A percentile compares a stretch with the other conserved stretches of the same genome.
phyloP scores from a whole-genome alignment of 2,797 vertebrate genomes.

The Sparus aurata region DNA sequence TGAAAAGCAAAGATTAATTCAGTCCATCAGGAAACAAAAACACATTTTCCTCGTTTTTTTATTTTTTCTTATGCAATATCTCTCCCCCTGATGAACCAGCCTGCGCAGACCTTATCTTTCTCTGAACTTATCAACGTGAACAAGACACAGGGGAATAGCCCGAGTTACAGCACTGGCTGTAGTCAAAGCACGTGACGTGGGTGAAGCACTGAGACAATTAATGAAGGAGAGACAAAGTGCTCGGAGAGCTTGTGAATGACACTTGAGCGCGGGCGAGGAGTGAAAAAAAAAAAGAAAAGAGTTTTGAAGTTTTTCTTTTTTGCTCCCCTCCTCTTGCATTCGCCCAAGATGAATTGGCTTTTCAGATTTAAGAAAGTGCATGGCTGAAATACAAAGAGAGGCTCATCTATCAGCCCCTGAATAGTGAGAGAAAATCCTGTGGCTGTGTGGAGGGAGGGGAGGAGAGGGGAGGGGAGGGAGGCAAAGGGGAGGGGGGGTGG shows the following conservation, averaged over 20 bases:
- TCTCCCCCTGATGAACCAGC: slow-evolving; percentile 33
- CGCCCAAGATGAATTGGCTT: slow-evolving; percentile 87
- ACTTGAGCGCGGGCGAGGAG: slow-evolving; percentile 71
- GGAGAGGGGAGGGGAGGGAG: background rate
- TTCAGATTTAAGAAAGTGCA: slow-evolving; percentile 88
- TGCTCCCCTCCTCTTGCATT: slow-evolving; percentile 69
- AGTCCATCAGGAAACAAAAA: slow-evolving; percentile 71
- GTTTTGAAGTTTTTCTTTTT: slow-evolving; percentile 77
- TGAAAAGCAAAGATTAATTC: slow-evolving; percentile 80
- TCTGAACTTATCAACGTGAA: slow-evolving; percentile 56
- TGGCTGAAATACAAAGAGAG: slow-evolving; percentile 86
- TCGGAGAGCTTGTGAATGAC: slow-evolving; percentile 78
- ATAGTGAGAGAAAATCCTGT: slow-evolving; percentile 85
- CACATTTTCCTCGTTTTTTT: slow-evolving; percentile 20
- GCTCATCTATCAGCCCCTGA: slow-evolving; percentile 86
- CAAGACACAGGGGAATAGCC: slow-evolving; percentile 39
- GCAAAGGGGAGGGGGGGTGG: slow-evolving; percentile 7
- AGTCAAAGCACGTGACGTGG: slow-evolving; percentile 67
- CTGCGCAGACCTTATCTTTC: slow-evolving; percentile 47
- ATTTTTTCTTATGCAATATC: slow-evolving; percentile 25
- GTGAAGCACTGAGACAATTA: slow-evolving; percentile 74
- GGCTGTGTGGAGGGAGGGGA: slow-evolving; percentile 61
- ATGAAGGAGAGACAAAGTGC: slow-evolving; percentile 75
- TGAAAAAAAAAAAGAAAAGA: slow-evolving; percentile 35
- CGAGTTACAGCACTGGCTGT: slow-evolving; percentile 42